Evolutionary conservation across 1,140 invertebrate genomes (phyloP).

Genomic region (Teleopsis dalmanni): DNA sequence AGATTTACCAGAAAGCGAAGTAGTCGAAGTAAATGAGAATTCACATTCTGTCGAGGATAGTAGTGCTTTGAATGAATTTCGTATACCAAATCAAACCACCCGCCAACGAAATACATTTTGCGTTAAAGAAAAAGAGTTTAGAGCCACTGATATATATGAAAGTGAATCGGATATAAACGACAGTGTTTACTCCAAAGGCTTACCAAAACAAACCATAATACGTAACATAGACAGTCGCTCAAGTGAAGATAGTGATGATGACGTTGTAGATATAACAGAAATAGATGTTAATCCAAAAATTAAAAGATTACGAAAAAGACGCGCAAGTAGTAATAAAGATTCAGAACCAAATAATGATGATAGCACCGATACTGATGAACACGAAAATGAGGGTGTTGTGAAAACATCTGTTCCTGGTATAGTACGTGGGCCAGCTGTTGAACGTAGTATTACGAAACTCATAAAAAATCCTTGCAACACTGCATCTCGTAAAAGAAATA

Average conservation of each 20-base stretch:
- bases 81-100: constrained; percentile 15
- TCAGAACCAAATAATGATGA: constrained; percentile 26
- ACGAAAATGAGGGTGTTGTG: constrained; percentile 16
- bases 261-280: constrained; percentile 14
- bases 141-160: constrained; percentile 38
- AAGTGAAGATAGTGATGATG: constrained; percentile 15
- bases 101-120: constrained; percentile 28
- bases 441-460: constrained; percentile 27
- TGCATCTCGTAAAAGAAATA: not conserved
- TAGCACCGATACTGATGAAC: constrained; percentile 11
- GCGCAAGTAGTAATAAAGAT: constrained; percentile 31
- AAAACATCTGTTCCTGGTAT: constrained; percentile 30
- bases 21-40: not conserved
- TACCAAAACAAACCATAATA: constrained; percentile 10
- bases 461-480: constrained; percentile 7
- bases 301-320: constrained; percentile 34
- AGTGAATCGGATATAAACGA: constrained; percentile 41
- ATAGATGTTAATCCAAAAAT: constrained; percentile 16
- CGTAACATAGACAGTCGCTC: constrained; percentile 12
- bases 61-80: constrained; percentile 1
- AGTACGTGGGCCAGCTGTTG: constrained; percentile 31
- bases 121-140: constrained; percentile 31
- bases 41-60: not conserved
- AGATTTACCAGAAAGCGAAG: not conserved
- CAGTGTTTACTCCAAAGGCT: constrained; percentile 33